These are phyloP conservation scores for Phoebastria nigripes DNA, from an alignment of 2,797 vertebrate genomes.

Conservation along the genomic window DNA sequence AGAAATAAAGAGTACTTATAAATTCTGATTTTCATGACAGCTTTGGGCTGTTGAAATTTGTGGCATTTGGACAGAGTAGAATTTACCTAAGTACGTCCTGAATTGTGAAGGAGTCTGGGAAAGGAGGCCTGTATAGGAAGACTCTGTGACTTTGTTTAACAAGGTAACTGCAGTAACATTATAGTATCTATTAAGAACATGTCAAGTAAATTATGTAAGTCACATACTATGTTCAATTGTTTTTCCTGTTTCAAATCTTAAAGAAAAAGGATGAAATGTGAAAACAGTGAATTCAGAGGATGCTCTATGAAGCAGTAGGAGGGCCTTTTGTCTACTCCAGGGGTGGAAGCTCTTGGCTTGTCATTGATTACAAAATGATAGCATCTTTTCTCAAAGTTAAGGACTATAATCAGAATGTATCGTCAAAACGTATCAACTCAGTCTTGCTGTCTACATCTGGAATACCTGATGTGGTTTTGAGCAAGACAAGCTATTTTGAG, in stretches of 20 bases:
- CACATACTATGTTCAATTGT: neutral
- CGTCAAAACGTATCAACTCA: neutral
- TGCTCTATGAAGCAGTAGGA: neutral
- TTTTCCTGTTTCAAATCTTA: neutral
- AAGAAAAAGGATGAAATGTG: neutral
- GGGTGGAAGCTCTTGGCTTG: neutral
- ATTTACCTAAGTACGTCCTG: neutral
- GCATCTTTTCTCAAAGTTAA: neutral
- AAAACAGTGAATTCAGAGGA: neutral
- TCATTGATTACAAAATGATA: neutral
- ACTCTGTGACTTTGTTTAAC: neutral
- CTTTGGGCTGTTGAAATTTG: neutral
- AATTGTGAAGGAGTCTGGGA: neutral
- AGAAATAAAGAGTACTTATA: neutral
- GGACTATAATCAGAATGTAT: neutral
- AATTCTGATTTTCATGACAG: neutral
- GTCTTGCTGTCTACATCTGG: neutral
- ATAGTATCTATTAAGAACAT: neutral
- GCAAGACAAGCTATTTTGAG: neutral
- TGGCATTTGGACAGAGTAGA: neutral
- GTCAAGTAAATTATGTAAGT: neutral
- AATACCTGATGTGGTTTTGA: neutral
- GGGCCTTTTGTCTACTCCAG: neutral
- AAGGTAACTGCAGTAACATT: neutral
- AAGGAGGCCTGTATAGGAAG: neutral